Evolutionary conservation across 2,888 invertebrate species (phyloP), one percentile per base, ranked within the genome.

Genomic region (Tubulanus polymorphus): DNA sequence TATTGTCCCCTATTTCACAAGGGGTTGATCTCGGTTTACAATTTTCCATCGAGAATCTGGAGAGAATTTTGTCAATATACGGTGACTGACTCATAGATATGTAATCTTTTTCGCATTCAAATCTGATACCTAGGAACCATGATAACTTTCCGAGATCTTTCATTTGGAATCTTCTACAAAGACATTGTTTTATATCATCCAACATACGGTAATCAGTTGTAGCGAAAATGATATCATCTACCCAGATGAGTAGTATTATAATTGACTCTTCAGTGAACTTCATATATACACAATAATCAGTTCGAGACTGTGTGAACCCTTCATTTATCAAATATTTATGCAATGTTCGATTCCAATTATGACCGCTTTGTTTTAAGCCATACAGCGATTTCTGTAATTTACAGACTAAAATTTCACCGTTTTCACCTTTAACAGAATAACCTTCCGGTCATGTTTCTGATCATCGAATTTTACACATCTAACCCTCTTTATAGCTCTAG

Each of bases 281-380:
- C 20, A 26, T 48, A 50, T 51, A 53, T 18, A 56, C 51, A 50
- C 56, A 56, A 25, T 32, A 53, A 37, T 56, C 56, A 41, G 41
- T n/a, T n/a, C 37, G 23, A 30, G 37, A 45, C 32, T 49, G 30
- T 48, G 53, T 32, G 37, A 61, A 61, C 27, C 41, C 45, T 18
- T 56, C 37, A 29, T 53, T 52, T 35, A 51, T 28, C 45, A 61
- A 49, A 35, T 51, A 46, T 37, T 47, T 45, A 45, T 56, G 48
- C 27, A 61, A 47, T 26, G 56, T 20, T 32, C 48, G 35, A 37
- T 63, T 60, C 62, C 62, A 62, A 37, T 60, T 60, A 49, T 56
- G 51, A 30, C 63, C 60, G 46, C 48, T 47, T 52, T 63, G 62
- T 47, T 63, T 63, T 20, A 63, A 45, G n/a, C 61, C 61, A 56